Conservation (phyloP, 2,888 invertebrate genomes). For the Acanthococcus lagerstroemiae region DNA sequence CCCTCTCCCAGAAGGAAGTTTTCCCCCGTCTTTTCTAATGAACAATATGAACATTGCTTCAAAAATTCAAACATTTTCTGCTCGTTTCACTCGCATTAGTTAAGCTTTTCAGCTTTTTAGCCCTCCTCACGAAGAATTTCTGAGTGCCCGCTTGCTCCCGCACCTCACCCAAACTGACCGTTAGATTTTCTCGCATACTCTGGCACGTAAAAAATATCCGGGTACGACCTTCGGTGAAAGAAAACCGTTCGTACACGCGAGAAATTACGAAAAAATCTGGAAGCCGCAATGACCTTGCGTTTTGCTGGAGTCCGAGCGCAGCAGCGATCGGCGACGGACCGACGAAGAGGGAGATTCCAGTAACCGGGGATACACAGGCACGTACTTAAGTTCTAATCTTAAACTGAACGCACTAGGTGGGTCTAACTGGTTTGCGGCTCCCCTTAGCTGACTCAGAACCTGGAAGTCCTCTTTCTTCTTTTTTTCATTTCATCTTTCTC, state of each 20-base stretch:
- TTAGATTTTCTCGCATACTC: too few species aligned
- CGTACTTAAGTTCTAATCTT: constrained; percentile 5
- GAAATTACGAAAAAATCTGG: background rate
- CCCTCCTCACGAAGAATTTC: too few species aligned
- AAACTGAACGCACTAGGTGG: constrained; percentile 11
- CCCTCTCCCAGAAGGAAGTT: too few species aligned
- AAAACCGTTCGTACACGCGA: background rate
- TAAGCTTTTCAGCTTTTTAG: too few species aligned
- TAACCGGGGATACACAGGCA: constrained; percentile 7
- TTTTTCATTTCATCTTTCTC: too few species aligned
- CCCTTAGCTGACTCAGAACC: constrained; percentile 14
- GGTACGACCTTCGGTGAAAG: background rate
- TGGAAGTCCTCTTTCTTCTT: constrained; percentile 14
- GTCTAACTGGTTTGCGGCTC: constrained; percentile 22
- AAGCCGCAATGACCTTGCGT: constrained; percentile 14
- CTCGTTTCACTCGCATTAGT: too few species aligned
- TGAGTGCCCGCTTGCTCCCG: too few species aligned
- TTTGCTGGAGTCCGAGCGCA: constrained; percentile 7
- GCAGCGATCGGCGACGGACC: background rate
- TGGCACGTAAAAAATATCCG: too few species aligned
- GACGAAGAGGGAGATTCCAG: background rate
- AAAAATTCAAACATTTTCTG: too few species aligned
- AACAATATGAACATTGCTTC: too few species aligned
- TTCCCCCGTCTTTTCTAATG: too few species aligned
- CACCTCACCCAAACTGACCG: too few species aligned